Percentiles rank a stretch among this genome's conserved stretches.
Evolutionary conservation across 2,113 vertebrate species (phyloP).

Genomic region (Thalassoma bifasciatum): DNA sequence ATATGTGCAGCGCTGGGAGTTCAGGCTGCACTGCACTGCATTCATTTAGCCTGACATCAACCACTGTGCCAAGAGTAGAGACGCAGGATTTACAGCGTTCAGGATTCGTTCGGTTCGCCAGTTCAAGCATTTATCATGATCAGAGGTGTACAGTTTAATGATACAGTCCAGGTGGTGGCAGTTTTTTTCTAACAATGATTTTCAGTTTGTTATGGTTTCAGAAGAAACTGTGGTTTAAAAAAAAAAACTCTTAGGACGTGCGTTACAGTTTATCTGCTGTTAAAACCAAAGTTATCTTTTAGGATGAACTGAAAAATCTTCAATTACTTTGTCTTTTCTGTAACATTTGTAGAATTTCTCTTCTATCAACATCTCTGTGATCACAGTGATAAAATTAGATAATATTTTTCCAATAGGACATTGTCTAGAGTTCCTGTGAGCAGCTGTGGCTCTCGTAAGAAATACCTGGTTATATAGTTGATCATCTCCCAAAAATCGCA

Average conservation of each 20-base stretch:
- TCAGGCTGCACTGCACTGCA: constrained; percentile 32
- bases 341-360: too few relatives aligned
- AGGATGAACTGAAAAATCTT: too few relatives aligned
- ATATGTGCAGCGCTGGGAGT: constrained; percentile 57
- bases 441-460: constrained; percentile 48
- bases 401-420: not conserved
- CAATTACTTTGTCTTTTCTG: too few relatives aligned
- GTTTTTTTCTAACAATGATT: not conserved
- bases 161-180: constrained; percentile 6
- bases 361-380: not conserved
- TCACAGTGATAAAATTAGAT: too few relatives aligned
- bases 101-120: constrained; percentile 25
- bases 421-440: constrained; percentile 1
- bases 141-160: constrained; percentile 2
- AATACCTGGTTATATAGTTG: too few relatives aligned
- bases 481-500: too few relatives aligned
- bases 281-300: not conserved
- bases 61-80: constrained; percentile 18
- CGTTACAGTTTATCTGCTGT: too few relatives aligned
- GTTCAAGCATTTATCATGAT: constrained; percentile 48
- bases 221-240: not conserved
- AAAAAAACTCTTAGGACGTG: too few relatives aligned
- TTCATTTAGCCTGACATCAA: constrained; percentile 63
- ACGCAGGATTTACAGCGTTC: constrained; percentile 56
- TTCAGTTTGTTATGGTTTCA: not conserved